Evolutionary conservation across 2,113 vertebrate genomes (phyloP), one percentile per base, ranked within the genome.

Genomic region (Sapayoa aenigma): DNA sequence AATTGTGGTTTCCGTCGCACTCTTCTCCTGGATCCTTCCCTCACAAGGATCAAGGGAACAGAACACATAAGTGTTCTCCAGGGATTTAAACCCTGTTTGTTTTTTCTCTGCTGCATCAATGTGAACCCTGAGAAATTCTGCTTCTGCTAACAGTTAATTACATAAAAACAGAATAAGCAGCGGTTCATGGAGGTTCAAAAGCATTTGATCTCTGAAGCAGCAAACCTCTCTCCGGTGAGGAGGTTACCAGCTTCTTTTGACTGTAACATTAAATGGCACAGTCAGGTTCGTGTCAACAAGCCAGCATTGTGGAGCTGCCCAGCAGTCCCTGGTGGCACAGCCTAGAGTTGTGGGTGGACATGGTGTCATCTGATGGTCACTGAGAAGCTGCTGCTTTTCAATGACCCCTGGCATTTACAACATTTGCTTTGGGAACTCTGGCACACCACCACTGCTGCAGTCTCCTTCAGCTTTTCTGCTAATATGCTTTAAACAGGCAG

Each of bases 401-500:
- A 3, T 94, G 79, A 59, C 12, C 22, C 10, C 21, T 87, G 30
- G 15, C 6, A 4, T 62, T 87, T 24, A 60, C 37, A 37, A 6
- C 33, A 33, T 67, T 76, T 60, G 65, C 52, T 88, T 90, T 74
- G 60, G 69, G 65, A 90, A 74, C 47, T 77, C 79, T 83, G 67
- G 55, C 58, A 55, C 10, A 17, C 60, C 27, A 19, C 39, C 19
- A 46, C 50, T 80, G 33, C 63, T 60, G 30, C 50, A 14, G 59
- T 71, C 53, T 90, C 37, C 71, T 86, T 94, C 80, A 96, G 88
- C 69, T 79, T 63, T 80, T 84, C 63, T 96, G 30, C 80, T 92
- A 59, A 89, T 94, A 88, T 95, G 78, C 87, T 96, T 95, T 82
- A 88, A 88, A 69, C 89, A 99, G 99, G 98, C 98, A 44, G 98